A percentile compares a stretch with the other conserved stretches of the same genome.
Conservation (phyloP, 1,140 invertebrate species). For the Centruroides sculpturatus region DNA sequence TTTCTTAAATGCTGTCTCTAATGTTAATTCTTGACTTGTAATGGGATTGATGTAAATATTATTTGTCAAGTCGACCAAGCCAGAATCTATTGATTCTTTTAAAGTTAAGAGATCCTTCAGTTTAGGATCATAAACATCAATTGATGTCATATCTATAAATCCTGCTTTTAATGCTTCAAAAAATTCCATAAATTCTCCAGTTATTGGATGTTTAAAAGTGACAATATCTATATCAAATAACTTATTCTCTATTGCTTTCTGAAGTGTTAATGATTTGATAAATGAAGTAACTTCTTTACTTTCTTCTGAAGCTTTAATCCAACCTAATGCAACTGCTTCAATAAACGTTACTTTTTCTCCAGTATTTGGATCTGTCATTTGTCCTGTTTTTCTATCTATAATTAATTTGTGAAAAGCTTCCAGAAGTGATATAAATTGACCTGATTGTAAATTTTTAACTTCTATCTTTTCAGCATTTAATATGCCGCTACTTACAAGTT, state of each 20-base stretch:
- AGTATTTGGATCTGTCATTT: constrained; percentile 66
- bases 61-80: constrained; percentile 22
- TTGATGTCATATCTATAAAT: constrained; percentile 54
- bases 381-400: constrained; percentile 56
- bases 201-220: neutral
- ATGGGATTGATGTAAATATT: constrained; percentile 38
- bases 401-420: constrained; percentile 55
- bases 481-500: constrained; percentile 54
- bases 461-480: constrained; percentile 57
- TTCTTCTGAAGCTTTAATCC: constrained; percentile 33
- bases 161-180: constrained; percentile 67
- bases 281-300: neutral
- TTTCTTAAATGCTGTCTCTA: constrained; percentile 50
- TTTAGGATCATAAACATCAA: constrained; percentile 54
- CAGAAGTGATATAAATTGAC: constrained; percentile 48
- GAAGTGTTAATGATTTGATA: constrained; percentile 6
- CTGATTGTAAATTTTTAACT: constrained; percentile 57
- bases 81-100: constrained; percentile 32
- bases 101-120: constrained; percentile 57
- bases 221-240: constrained; percentile 9
- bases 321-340: constrained; percentile 57
- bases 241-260: constrained; percentile 9
- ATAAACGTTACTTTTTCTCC: constrained; percentile 65
- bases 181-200: constrained; percentile 53
- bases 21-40: constrained; percentile 47